phyloP scores from a whole-genome alignment of 2,888 invertebrate species.

The Archaeoteleia sp. region DNA sequence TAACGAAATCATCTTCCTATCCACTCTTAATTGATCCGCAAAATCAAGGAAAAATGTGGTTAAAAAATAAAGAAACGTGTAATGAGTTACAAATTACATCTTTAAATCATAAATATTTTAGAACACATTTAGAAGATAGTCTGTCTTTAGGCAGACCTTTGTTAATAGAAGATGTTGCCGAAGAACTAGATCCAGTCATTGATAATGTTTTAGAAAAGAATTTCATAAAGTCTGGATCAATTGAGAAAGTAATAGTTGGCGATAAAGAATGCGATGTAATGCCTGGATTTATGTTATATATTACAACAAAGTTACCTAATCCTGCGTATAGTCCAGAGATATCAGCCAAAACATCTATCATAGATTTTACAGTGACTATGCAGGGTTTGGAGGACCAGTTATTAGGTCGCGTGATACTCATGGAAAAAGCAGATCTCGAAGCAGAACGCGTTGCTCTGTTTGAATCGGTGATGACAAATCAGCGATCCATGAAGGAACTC shows the following conservation, averaged over 20 bases:
- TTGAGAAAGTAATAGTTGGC: slow-evolving; percentile 94
- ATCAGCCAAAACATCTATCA: slow-evolving; percentile 96
- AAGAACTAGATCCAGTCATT: slow-evolving; percentile 95
- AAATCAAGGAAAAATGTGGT: slow-evolving; percentile 98
- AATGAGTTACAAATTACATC: slow-evolving; percentile 96
- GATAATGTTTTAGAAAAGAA: slow-evolving; percentile 98
- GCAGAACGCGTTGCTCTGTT: slow-evolving; percentile 94
- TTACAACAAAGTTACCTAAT: slow-evolving; percentile 96
- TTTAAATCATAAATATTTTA: slow-evolving; percentile 96
- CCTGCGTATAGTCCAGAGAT: slow-evolving; percentile 98
- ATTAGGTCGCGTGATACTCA: slow-evolving; percentile 93
- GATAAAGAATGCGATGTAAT: slow-evolving; percentile 98
- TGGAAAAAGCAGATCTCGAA: slow-evolving; percentile 97
- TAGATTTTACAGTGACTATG: slow-evolving; percentile 98
- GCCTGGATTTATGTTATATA: slow-evolving; percentile 95
- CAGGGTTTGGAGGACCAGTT: slow-evolving; percentile 96
- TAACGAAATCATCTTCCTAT: slow-evolving; percentile 95
- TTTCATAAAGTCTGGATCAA: slow-evolving; percentile 97
- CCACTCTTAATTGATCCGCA: slow-evolving; percentile 96
- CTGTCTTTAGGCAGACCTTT: slow-evolving; percentile 90
- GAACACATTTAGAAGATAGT: slow-evolving; percentile 92
- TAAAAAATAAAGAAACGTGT: slow-evolving; percentile 91
- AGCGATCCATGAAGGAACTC: slow-evolving; percentile 95
- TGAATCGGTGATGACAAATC: slow-evolving; percentile 97
- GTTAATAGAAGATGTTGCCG: slow-evolving; percentile 95